Percentiles rank a stretch among this genome's conserved stretches.
Evolutionary conservation across 2,888 invertebrate genomes (phyloP).

Genomic region (Drosophila fungiperda): DNA sequence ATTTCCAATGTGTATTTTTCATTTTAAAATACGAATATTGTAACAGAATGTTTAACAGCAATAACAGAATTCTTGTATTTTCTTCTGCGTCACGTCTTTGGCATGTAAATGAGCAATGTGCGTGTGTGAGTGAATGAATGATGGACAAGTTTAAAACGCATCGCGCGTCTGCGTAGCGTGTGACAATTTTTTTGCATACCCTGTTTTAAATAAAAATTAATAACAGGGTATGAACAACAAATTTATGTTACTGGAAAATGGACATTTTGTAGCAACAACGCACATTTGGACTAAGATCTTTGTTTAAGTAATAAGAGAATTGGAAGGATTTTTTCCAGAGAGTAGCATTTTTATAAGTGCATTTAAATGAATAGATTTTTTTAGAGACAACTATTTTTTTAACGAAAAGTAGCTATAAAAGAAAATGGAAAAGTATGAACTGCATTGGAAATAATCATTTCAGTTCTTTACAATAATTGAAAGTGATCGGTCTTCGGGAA

Average conservation of each 20-base stretch:
- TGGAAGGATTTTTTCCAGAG: background rate
- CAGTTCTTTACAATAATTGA: too few relatives aligned
- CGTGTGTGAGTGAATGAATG: conserved; percentile 38
- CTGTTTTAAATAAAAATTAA: conserved; percentile 9
- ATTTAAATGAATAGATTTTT: background rate
- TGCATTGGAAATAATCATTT: background rate
- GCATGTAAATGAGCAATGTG: conserved; percentile 72
- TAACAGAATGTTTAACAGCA: conserved; percentile 47
- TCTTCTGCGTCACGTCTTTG: conserved; percentile 69
- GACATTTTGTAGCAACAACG: background rate
- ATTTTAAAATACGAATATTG: conserved; percentile 33
- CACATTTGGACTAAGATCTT: background rate
- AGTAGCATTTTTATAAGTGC: background rate
- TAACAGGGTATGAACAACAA: background rate
- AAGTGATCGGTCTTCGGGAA: too few relatives aligned
- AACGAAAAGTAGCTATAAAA: background rate
- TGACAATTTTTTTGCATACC: conserved; percentile 66
- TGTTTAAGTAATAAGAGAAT: background rate
- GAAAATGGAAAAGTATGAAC: background rate
- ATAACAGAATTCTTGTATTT: conserved; percentile 39
- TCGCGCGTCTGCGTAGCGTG: conserved; percentile 67
- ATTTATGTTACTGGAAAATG: background rate
- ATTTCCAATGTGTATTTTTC: conserved; percentile 24
- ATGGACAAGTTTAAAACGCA: conserved; percentile 58
- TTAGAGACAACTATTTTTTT: background rate